Percentiles rank a stretch among this genome's conserved stretches.
Evolutionary conservation across 2,888 invertebrate genomes (phyloP).

Genomic region (Drosophila atripex): DNA sequence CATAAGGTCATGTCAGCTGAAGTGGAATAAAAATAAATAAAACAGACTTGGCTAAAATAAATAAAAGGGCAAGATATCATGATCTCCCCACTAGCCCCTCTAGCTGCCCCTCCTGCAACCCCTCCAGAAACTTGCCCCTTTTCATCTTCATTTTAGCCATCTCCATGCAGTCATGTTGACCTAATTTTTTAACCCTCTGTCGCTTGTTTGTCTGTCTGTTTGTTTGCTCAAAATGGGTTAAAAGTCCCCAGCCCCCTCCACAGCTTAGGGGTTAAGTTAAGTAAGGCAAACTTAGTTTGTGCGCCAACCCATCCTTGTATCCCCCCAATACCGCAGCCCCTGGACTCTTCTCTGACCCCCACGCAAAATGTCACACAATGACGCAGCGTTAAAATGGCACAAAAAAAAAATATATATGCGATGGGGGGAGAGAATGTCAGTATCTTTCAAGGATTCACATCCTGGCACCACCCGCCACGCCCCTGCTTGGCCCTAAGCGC

Average conservation of each 20-base stretch:
- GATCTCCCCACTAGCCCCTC: neutral
- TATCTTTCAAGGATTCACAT: slow-evolving; percentile 64
- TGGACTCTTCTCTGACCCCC: slow-evolving; percentile 20
- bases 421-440: slow-evolving; percentile 44
- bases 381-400: slow-evolving; percentile 71
- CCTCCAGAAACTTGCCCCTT: too few species aligned
- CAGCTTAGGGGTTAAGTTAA: slow-evolving; percentile 58
- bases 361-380: slow-evolving; percentile 74
- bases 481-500: neutral
- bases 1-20: slow-evolving; percentile 39
- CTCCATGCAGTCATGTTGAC: slow-evolving; percentile 59
- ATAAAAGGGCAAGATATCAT: slow-evolving; percentile 30
- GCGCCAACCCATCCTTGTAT: slow-evolving; percentile 6
- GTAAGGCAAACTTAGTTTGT: slow-evolving; percentile 53
- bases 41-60: slow-evolving; percentile 17
- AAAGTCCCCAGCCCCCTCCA: slow-evolving; percentile 49
- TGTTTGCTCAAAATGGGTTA: slow-evolving; percentile 68
- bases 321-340: neutral
- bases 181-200: slow-evolving; percentile 51
- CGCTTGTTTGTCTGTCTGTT: slow-evolving; percentile 56
- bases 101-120: too few species aligned
- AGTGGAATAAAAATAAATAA: slow-evolving; percentile 14
- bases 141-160: slow-evolving; percentile 3
- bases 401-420: slow-evolving; percentile 8
- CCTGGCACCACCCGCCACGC: slow-evolving; percentile 19